These are phyloP conservation scores for Hippocampus mohnikei DNA, from an alignment of 2,113 vertebrate species.

Conservation along the genomic window DNA sequence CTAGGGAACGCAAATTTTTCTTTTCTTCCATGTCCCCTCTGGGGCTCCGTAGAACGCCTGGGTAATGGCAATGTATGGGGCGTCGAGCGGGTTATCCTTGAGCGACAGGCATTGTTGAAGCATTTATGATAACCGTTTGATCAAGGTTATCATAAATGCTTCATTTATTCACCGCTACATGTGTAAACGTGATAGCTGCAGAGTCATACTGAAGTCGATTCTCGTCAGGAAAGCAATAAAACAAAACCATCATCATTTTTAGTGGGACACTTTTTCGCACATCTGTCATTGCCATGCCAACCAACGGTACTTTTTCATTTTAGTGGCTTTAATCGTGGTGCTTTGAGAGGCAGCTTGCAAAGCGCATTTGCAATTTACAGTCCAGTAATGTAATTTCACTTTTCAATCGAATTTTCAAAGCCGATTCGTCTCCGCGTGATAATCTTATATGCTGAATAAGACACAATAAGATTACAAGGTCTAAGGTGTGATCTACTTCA, in stretches of 20 bases:
- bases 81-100: too few relatives aligned
- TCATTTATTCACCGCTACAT: background rate
- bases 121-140: too few relatives aligned
- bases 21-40: too few relatives aligned
- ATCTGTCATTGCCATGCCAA: background rate
- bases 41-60: too few relatives aligned
- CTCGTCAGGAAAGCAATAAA: background rate
- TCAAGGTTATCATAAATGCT: background rate
- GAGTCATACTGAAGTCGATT: background rate
- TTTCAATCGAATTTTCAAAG: conserved; percentile 28
- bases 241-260: too few relatives aligned
- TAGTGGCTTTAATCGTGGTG: background rate
- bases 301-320: background rate
- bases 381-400: conserved; percentile 18
- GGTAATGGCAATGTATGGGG: too few relatives aligned
- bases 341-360: background rate
- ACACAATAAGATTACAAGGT: conserved; percentile 30
- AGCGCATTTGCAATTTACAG: background rate
- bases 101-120: too few relatives aligned
- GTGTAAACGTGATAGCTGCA: background rate
- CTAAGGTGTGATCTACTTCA: conserved; percentile 20
- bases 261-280: too few relatives aligned
- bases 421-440: conserved; percentile 24
- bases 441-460: conserved; percentile 21
- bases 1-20: too few relatives aligned